These are phyloP conservation scores for Crematogaster levior DNA, from an alignment of 2,888 invertebrate species.

Conservation along the genomic window DNA sequence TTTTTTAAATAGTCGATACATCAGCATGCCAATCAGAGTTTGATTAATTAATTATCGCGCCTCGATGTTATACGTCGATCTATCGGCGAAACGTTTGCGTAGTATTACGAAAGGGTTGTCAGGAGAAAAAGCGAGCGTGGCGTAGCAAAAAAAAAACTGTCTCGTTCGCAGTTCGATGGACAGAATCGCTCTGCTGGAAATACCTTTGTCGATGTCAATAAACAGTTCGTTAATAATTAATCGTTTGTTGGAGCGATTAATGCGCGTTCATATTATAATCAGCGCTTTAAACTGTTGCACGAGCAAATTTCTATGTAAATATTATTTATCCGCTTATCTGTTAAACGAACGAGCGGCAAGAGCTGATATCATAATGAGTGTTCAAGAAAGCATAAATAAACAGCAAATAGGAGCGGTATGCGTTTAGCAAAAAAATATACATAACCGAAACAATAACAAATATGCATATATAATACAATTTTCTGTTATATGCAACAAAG, in stretches of 20 bases:
- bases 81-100: slow-evolving; percentile 36
- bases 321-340: slow-evolving; percentile 48
- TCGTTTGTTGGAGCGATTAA: slow-evolving; percentile 53
- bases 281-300: slow-evolving; percentile 45
- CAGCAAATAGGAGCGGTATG: slow-evolving; percentile 6
- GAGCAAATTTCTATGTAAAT: slow-evolving; percentile 44
- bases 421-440: slow-evolving; percentile 26
- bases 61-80: slow-evolving; percentile 27
- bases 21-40: slow-evolving; percentile 42
- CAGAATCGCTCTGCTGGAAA: slow-evolving; percentile 53
- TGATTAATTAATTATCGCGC: slow-evolving; percentile 47
- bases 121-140: slow-evolving; percentile 34
- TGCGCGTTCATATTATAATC: slow-evolving; percentile 48
- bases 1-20: slow-evolving; percentile 48
- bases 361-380: slow-evolving; percentile 22
- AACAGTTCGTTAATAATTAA: slow-evolving; percentile 55
- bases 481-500: not conserved
- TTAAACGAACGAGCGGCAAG: slow-evolving; percentile 16
- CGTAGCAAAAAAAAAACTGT: slow-evolving; percentile 39
- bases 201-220: slow-evolving; percentile 57
- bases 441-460: slow-evolving; percentile 15
- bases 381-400: slow-evolving; percentile 36
- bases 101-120: slow-evolving; percentile 40
- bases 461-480: slow-evolving; percentile 5
- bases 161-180: slow-evolving; percentile 54